Evolutionary conservation across 1,140 invertebrate genomes (phyloP).

Genomic region (Tribolium madens): DNA sequence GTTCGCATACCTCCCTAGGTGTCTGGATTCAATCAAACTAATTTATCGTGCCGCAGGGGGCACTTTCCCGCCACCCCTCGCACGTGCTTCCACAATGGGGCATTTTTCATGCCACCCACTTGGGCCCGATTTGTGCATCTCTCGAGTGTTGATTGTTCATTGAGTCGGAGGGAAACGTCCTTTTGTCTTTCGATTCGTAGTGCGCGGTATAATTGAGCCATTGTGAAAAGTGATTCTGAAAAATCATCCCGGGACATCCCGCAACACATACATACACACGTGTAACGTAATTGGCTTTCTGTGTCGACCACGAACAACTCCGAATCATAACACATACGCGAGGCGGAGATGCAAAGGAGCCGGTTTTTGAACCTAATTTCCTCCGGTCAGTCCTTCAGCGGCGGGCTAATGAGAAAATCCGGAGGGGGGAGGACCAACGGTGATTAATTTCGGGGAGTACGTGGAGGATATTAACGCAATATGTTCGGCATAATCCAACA

Average conservation of each 20-base stretch:
- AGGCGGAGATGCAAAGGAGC: constrained; percentile 42
- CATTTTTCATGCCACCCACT: constrained; percentile 40
- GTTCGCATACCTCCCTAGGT: constrained; percentile 13
- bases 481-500: constrained; percentile 51
- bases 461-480: constrained; percentile 49
- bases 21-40: constrained; percentile 44
- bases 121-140: constrained; percentile 11
- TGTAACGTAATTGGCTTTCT: constrained; percentile 30
- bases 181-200: constrained; percentile 8
- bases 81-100: constrained; percentile 19
- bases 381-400: constrained; percentile 49
- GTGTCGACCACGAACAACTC: constrained; percentile 19
- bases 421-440: constrained; percentile 45
- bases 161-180: constrained; percentile 18
- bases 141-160: constrained; percentile 8
- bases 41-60: constrained; percentile 43
- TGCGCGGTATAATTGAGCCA: constrained; percentile 13
- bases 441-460: constrained; percentile 52
- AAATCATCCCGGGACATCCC: constrained; percentile 21
- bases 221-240: constrained; percentile 26
- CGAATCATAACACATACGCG: constrained; percentile 26
- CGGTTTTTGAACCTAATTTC: constrained; percentile 53
- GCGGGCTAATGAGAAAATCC: constrained; percentile 52
- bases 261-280: not conserved
- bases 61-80: constrained; percentile 18